Base-by-base conservation (phyloP, 2,888 invertebrate genomes). In the Cylloceria caligata region DNA sequence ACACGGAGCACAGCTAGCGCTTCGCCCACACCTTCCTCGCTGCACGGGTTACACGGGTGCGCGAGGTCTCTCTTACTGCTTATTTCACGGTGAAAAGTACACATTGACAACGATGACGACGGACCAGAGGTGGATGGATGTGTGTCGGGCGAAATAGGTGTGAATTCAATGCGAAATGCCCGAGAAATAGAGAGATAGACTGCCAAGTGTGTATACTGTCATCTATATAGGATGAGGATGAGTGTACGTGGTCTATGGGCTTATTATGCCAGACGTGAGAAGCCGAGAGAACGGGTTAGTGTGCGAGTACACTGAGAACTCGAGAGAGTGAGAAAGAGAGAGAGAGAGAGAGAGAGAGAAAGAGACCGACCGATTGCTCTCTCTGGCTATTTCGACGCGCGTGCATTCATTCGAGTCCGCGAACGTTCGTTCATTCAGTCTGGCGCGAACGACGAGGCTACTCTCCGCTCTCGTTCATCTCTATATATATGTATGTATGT, bases 101-200 rank as follows among this genome's bases (percentile, higher is more conserved):
- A 86, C 86, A 78, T 77, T 80, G 62, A 83, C 81, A 45, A 72
- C 42, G 34, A 45, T n/a, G 3, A n/a, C n/a, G 24, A 27, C 42
- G 13, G 13, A 13, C n/a, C 30, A 57, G 27, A 30, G 57, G 21
- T 6, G 49, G 49, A 49, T 19, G 21, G 2, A 52, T 67, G 45
- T 68, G 27, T 42, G 60, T 49, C 69, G 83, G 84, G 80, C 85
- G 78, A 78, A 71, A 78, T 82, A 88, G 83, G 87, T 87, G 89
- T 84, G 87, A 89, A 89, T 89, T 88, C 87, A 84, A 86, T 87
- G 85, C 84, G 85, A 88, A 86, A 88, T 83, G 83, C 85, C 84
- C 83, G 78, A 84, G 87, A 86, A 86, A 86, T 86, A 83, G 86
- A 84, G 80, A 42, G 69, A 73, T 65, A 78, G 49, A 67, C 34